Base-by-base conservation (phyloP, 2,888 invertebrate species). In the Sclerodermus sp. region DNA sequence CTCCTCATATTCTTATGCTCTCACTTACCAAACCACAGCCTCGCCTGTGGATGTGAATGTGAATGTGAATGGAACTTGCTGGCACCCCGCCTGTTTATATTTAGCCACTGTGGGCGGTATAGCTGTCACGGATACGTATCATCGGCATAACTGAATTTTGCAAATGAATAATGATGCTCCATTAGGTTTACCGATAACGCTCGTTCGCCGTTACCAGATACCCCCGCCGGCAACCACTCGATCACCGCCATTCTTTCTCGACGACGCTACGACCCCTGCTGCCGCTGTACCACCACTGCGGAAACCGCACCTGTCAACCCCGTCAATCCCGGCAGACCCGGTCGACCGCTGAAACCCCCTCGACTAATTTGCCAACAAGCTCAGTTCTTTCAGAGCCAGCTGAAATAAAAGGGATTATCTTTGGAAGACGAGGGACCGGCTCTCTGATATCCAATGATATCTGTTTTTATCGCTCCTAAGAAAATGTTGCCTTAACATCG, bases 61-160 rank as follows among this genome's bases (percentile, higher is more conserved):
- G 67, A 70, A 74, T 72, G 74, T 76, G 76, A 76, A 76, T 76
- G 76, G 74, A 74, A 74, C 73, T 72, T 62, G 71, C 70, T 76
- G 77, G 77, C 76, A 77, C 71, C 72, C 69, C 71, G 77, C 77
- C 77, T 76, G 74, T 73, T 73, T 76, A 77, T 77, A 77, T 77
- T 77, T 77, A 77, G 76, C 74, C 67, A 68, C 74, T 70, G 77
- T 77, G 76, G 77, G 77, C 77, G 77, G 76, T 76, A 73, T 74
- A 70, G 71, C 76, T 77, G 77, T 77, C 77, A 76, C 67, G 75
- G 75, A 77, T 77, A 77, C 77, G 75, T 76, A 77, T 77, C 76
- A 77, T 76, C 76, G 72, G 75, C 73, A 77, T 76, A 77, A 77
- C 77, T 70, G 67, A 73, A 70, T 70, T 67, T 67, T 66, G 68